These are phyloP conservation scores for Porites lutea DNA, from an alignment of 64 coral and sea anemone genomes.

Conservation along the genomic window DNA sequence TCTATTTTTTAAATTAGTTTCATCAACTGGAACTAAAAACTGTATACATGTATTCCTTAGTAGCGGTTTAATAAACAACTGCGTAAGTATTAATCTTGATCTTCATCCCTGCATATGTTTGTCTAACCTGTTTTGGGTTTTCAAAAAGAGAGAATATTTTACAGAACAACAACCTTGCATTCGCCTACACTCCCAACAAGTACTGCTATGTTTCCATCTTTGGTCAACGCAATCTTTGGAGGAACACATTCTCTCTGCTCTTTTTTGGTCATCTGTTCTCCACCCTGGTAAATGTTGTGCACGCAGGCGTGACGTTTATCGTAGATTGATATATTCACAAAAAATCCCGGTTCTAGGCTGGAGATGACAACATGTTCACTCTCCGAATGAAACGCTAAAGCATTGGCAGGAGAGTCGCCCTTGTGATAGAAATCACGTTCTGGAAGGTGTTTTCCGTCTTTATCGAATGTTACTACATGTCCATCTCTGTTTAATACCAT, in stretches of 20 bases:
- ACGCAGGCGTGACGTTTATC: conserved; percentile 17
- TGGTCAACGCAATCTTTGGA: conserved; percentile 41
- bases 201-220: conserved; percentile 51
- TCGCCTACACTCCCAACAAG: conserved; percentile 44
- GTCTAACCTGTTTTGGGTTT: no score
- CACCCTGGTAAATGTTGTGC: conserved; percentile 24
- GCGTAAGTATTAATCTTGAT: no score
- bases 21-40: no score
- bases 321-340: conserved; percentile 41
- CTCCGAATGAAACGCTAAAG: conserved; percentile 29
- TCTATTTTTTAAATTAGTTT: no score
- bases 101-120: no score
- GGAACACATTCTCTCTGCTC: conserved; percentile 11
- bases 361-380: conserved; percentile 34
- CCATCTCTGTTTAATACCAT: conserved; percentile 47
- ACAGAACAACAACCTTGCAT: neutral
- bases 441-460: neutral
- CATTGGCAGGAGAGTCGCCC: neutral
- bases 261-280: neutral
- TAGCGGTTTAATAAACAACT: no score
- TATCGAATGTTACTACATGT: conserved; percentile 25
- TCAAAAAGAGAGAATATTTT: neutral
- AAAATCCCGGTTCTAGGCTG: conserved; percentile 18
- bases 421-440: neutral
- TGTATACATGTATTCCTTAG: no score